A percentile compares a stretch with the other conserved stretches of the same genome.
phyloP scores from a whole-genome alignment of 1,140 invertebrate species.

The Cotesia typhae region DNA sequence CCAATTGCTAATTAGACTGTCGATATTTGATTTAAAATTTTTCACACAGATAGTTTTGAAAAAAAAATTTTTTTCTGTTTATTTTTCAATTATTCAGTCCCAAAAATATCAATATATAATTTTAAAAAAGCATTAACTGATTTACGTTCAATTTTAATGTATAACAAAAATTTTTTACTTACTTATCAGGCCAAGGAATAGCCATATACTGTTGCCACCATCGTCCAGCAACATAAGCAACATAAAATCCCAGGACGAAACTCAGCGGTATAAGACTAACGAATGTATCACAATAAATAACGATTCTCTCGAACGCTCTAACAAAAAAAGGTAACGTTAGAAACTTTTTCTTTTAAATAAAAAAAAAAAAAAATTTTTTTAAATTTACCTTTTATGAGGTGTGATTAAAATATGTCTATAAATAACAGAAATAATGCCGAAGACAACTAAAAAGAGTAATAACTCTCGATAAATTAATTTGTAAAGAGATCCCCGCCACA shows the following conservation, averaged over 20 bases:
- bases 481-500: conserved; percentile 81
- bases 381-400: conserved; percentile 68
- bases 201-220: conserved; percentile 80
- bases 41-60: too few species aligned
- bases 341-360: not conserved
- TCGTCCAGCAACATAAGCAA: conserved; percentile 75
- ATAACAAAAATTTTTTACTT: conserved; percentile 46
- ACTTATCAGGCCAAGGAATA: conserved; percentile 81
- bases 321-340: conserved; percentile 15
- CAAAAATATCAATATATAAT: too few species aligned
- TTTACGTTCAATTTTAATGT: not conserved
- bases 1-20: too few species aligned
- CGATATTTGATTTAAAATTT: too few species aligned
- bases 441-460: conserved; percentile 70
- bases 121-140: too few species aligned
- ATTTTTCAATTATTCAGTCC: too few species aligned
- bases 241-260: conserved; percentile 81
- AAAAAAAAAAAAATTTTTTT: too few species aligned
- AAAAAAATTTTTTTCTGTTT: too few species aligned
- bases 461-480: conserved; percentile 80
- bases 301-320: conserved; percentile 72
- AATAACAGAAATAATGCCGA: conserved; percentile 70
- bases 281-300: conserved; percentile 73
- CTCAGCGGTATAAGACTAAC: conserved; percentile 74
- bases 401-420: conserved; percentile 72